These are phyloP conservation scores for Momotus momota DNA, from an alignment of 2,797 vertebrate genomes.

Conservation along the genomic window DNA sequence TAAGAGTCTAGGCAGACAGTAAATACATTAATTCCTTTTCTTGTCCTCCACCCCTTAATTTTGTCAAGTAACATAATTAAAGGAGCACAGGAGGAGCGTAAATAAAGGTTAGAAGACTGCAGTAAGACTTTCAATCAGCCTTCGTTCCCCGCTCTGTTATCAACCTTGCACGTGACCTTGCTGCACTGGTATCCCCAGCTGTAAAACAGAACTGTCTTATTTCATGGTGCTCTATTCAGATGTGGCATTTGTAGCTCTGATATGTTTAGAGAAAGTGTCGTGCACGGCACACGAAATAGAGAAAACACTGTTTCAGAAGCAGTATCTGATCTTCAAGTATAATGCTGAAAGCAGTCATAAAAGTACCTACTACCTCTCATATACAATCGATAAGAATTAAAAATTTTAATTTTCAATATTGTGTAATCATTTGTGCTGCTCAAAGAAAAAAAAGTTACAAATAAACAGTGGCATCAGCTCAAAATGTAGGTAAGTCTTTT, in stretches of 20 bases:
- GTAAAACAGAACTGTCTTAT: background rate
- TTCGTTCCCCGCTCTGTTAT: background rate
- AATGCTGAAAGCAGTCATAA: background rate
- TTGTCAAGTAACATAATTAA: constrained; percentile 40
- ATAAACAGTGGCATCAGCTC: background rate
- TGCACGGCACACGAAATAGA: background rate
- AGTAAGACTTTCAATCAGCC: background rate
- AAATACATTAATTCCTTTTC: constrained; percentile 23
- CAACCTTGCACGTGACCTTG: constrained; percentile 2
- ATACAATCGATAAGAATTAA: background rate
- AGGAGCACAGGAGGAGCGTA: background rate
- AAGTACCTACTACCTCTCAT: background rate
- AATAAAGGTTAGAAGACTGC: background rate
- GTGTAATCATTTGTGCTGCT: background rate
- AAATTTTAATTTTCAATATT: background rate
- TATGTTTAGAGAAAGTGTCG: background rate
- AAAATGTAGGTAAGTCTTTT: background rate
- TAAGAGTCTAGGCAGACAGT: background rate
- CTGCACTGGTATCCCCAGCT: background rate
- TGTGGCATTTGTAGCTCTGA: rapidly evolving
- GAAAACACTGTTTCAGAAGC: background rate
- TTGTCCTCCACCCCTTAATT: constrained; percentile 42
- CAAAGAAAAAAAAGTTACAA: background rate
- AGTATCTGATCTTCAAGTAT: background rate
- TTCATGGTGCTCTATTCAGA: background rate